Percentiles rank a stretch among this genome's conserved stretches.
Evolutionary conservation across 2,888 invertebrate species (phyloP).

Genomic region (Nomada goodeniana): DNA sequence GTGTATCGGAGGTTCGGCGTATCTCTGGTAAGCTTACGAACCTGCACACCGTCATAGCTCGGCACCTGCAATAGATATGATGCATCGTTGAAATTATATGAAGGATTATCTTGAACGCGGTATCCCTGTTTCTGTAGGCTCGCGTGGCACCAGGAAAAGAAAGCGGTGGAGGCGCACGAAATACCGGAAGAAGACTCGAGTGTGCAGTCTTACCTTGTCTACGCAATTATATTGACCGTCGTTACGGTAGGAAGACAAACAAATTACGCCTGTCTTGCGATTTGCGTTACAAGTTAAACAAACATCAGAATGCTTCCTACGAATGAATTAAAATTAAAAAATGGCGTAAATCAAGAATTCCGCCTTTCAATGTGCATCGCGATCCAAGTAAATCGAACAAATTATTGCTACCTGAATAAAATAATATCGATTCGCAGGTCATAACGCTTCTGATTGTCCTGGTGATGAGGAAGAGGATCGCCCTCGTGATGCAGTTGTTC

Average conservation of each 20-base stretch:
- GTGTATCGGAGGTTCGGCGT: slow-evolving; percentile 86
- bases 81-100: neutral
- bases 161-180: slow-evolving; percentile 68
- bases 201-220: slow-evolving; percentile 84
- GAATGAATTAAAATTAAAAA: no score
- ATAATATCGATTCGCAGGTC: slow-evolving; percentile 68
- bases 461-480: slow-evolving; percentile 87
- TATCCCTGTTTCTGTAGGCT: slow-evolving; percentile 78
- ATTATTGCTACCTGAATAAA: neutral
- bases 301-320: no score
- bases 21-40: slow-evolving; percentile 86
- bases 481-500: slow-evolving; percentile 87
- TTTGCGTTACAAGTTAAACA: no score
- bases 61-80: neutral
- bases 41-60: neutral
- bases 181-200: slow-evolving; percentile 77
- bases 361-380: no score
- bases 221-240: slow-evolving; percentile 87
- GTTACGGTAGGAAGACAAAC: slow-evolving; percentile 83
- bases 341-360: no score
- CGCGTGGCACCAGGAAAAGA: slow-evolving; percentile 83
- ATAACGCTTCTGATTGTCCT: slow-evolving; percentile 86
- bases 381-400: no score
- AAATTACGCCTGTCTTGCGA: no score
- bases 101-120: neutral